Evolutionary conservation across 2,797 vertebrate species (phyloP).

Genomic region (Arremon brunneinucha): DNA sequence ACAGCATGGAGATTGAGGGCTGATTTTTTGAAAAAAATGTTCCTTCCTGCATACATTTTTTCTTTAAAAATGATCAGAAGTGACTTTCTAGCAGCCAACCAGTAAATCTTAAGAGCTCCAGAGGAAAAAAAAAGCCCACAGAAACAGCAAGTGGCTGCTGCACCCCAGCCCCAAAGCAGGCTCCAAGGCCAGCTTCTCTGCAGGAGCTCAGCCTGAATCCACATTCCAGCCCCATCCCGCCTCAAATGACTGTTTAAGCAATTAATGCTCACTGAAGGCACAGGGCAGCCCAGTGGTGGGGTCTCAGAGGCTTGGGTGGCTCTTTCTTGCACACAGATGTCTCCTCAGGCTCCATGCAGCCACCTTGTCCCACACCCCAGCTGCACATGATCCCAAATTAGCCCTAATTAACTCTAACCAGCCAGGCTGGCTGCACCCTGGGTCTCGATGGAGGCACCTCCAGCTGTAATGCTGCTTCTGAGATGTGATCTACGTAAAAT

Average conservation of each 20-base stretch:
- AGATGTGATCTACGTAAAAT: not conserved
- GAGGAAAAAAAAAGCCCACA: not conserved
- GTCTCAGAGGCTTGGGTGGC: not conserved
- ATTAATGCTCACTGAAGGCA: not conserved
- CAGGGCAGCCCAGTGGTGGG: rapidly evolving
- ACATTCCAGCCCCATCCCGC: not conserved
- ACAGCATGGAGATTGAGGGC: rapidly evolving
- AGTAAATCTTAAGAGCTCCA: rapidly evolving
- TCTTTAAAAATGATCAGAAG: not conserved
- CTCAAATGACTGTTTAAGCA: not conserved
- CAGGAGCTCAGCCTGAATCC: not conserved
- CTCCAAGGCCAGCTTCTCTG: not conserved
- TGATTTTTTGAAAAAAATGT: not conserved
- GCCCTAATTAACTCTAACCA: not conserved
- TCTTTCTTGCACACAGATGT: not conserved
- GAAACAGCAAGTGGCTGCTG: not conserved
- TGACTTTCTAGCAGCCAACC: not conserved
- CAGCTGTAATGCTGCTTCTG: not conserved
- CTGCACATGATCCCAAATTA: not conserved
- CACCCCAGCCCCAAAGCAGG: not conserved
- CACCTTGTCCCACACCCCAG: not conserved
- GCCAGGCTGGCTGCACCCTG: not conserved
- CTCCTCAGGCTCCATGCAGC: not conserved
- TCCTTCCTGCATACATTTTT: rapidly evolving
- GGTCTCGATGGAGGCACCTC: rapidly evolving